Conservation (phyloP, 2,888 invertebrate species). For the Drosophila falleni region DNA sequence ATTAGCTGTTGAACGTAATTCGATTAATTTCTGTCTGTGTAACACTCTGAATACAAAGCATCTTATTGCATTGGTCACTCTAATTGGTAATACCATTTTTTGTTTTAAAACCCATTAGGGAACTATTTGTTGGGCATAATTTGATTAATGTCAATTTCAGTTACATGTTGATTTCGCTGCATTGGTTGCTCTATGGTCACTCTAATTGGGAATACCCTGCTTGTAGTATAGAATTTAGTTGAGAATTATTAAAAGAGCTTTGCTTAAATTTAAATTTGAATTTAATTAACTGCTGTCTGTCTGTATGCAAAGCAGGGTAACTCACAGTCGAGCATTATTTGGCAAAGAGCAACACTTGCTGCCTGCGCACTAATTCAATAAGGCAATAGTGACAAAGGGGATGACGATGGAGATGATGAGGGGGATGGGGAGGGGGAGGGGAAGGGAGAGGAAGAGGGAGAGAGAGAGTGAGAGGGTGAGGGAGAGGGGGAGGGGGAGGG, state of each 20-base stretch:
- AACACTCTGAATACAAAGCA: neutral
- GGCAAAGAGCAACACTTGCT: neutral
- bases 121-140: no score
- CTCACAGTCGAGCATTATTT: neutral
- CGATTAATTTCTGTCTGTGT: neutral
- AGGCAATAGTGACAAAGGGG: neutral
- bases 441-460: neutral
- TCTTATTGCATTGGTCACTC: neutral
- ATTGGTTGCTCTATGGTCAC: neutral
- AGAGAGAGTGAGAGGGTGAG: neutral
- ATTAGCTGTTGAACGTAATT: neutral
- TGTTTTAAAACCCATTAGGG: rapidly evolving
- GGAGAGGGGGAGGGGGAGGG: neutral
- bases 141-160: no score
- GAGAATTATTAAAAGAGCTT: no score
- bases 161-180: no score
- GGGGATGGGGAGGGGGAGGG: neutral
- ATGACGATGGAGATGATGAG: neutral
- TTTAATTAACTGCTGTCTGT: neutral
- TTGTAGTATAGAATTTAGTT: neutral
- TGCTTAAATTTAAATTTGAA: no score
- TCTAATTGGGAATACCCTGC: neutral
- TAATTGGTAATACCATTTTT: neutral
- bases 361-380: neutral
- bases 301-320: neutral